These are phyloP conservation scores for Trinectes maculatus DNA, from an alignment of 2,113 vertebrate species.

Conservation along the genomic window DNA sequence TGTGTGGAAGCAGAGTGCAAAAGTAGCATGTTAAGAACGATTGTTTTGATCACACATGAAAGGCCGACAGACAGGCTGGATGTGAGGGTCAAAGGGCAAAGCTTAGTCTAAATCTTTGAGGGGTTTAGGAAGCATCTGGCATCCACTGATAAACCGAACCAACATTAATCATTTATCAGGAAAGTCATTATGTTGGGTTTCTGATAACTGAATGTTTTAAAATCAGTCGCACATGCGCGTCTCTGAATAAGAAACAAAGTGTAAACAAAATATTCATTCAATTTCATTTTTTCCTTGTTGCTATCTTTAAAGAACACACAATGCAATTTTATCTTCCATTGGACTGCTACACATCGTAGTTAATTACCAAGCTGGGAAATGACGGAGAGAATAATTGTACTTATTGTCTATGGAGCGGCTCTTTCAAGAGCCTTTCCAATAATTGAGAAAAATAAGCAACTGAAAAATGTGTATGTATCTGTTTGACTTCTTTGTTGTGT, in stretches of 20 bases:
- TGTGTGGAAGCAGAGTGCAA: constrained; percentile 8
- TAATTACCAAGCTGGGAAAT: constrained; percentile 55
- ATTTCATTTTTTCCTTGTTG: constrained; percentile 46
- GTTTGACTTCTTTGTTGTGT: constrained; percentile 70
- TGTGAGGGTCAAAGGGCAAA: constrained; percentile 42
- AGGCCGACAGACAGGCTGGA: constrained; percentile 23
- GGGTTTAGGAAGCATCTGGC: constrained; percentile 41
- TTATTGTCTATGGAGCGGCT: constrained; percentile 49
- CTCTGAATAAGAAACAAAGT: constrained; percentile 24
- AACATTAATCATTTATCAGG: constrained; percentile 34
- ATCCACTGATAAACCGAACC: constrained; percentile 44
- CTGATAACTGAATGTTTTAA: constrained; percentile 18
- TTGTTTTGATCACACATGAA: constrained; percentile 43
- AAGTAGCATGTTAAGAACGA: constrained; percentile 32
- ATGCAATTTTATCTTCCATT: constrained; percentile 32
- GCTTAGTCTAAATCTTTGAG: constrained; percentile 30
- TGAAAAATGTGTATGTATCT: constrained; percentile 57
- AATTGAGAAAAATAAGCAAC: constrained; percentile 57
- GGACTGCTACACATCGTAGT: constrained; percentile 19
- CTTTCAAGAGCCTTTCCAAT: constrained; percentile 58
- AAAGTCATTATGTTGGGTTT: constrained; percentile 10
- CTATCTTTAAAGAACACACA: constrained; percentile 62
- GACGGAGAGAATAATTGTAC: constrained; percentile 42
- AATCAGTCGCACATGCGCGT: not conserved
- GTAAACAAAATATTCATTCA: constrained; percentile 47